Evolutionary conservation across 2,797 vertebrate genomes (phyloP).

Genomic region (Coranthus polyacanthus): DNA sequence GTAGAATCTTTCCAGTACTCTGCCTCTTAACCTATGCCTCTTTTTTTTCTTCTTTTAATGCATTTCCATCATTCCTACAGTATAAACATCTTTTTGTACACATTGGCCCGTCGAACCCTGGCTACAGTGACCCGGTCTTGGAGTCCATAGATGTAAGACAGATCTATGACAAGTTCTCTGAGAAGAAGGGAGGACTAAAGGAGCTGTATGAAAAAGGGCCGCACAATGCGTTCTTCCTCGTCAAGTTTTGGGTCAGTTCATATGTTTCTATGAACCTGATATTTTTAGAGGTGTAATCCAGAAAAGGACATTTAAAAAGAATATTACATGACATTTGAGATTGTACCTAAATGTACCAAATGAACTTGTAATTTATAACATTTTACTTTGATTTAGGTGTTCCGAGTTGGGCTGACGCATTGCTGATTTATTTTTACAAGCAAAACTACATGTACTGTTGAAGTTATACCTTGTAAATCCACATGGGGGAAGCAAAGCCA

Average conservation of each 20-base stretch:
- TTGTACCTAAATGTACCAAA: no score
- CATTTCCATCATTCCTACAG: slow-evolving; percentile 72
- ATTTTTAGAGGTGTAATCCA: background rate
- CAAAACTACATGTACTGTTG: no score
- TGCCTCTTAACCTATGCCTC: background rate
- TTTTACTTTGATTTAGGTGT: no score
- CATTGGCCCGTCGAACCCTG: slow-evolving; percentile 93
- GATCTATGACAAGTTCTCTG: slow-evolving; percentile 97
- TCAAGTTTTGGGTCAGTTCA: slow-evolving; percentile 94
- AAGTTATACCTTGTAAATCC: background rate
- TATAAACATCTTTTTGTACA: slow-evolving; percentile 97
- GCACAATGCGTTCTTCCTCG: slow-evolving; percentile 94
- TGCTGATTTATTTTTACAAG: no score
- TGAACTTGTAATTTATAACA: no score
- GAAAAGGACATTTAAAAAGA: background rate
- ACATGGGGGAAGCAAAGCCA: slow-evolving; percentile 29
- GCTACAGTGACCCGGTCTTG: slow-evolving; percentile 93
- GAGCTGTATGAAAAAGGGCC: slow-evolving; percentile 96
- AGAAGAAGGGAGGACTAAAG: slow-evolving; percentile 96
- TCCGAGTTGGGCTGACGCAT: no score
- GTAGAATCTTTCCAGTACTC: background rate
- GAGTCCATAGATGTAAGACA: slow-evolving; percentile 96
- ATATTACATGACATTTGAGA: no score
- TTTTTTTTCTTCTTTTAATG: background rate
- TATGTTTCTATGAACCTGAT: background rate